Base-by-base conservation (phyloP, 2,113 vertebrate species). In the western clawed frog (Xenopus tropicalis) region DNA sequence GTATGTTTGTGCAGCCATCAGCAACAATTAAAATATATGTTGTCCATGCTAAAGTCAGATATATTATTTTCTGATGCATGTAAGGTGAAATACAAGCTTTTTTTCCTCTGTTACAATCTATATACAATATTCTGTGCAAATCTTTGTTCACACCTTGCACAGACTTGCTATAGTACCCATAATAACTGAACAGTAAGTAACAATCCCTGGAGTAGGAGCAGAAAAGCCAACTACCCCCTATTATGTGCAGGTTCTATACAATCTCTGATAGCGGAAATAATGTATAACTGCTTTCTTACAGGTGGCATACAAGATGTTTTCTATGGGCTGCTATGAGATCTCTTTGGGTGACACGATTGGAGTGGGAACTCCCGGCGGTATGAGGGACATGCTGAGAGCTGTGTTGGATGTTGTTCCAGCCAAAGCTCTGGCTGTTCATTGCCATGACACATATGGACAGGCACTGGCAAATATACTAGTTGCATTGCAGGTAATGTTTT, bases 261-360 rank as follows among this genome's bases (percentile, higher is more conserved):
- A 5, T 37, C 3, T 37, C 29, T 37, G 29, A 37, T 37, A 37
- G 6, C 29, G 10, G 29, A 37, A 9, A 37, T 37, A 37, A 37
- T 37, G 29, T 37, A 37, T 8, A 8, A 37, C 29, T 75, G 11
- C 16, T 62, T 52, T n/a, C 48, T 62, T n/a, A 0, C 88, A 99
- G 94, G 94, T 99, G 1, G 85, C 94, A 0, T 96, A 97, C 90
- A 90, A 92, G 78, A 77, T 99, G 71, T 98, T 97, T 71, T 85
- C 93, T 0, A 96, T 98, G 96, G 97, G 97, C 1, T 99, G 97
- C 89, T 99, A 98, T 0, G 97, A 99, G 86, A 94, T 99, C 82
- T 98, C 97, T 1, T 88, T 98, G 0, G 96, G 97, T 1, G 97
- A 99, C 86, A 99, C 97, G 64, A 96, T 95, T 0, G 97, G 97